These are phyloP conservation scores for Panulirus ornatus DNA, from an alignment of 1,140 invertebrate genomes.

Conservation along the genomic window DNA sequence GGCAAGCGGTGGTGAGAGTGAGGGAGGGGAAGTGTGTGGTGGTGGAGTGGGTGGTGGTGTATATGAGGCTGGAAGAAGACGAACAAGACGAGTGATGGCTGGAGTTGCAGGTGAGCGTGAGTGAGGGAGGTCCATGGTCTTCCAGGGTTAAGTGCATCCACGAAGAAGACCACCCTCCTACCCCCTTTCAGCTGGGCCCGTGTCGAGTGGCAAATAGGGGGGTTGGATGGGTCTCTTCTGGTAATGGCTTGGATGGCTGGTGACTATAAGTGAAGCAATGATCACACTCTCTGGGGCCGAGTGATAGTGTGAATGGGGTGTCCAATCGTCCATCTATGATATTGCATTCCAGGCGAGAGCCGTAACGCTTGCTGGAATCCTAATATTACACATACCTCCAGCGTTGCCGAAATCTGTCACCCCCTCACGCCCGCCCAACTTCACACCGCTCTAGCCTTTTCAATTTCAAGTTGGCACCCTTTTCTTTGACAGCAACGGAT, in stretches of 20 bases:
- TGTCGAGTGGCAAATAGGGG: too few relatives aligned
- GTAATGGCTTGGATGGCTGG: too few relatives aligned
- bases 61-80: neutral
- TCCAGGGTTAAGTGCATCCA: too few relatives aligned
- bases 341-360: constrained; percentile 64
- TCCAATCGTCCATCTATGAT: constrained; percentile 74
- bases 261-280: neutral
- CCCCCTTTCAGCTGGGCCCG: too few relatives aligned
- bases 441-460: constrained; percentile 33
- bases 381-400: constrained; percentile 71
- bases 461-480: constrained; percentile 59
- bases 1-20: neutral
- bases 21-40: neutral
- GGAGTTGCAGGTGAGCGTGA: too few relatives aligned
- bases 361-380: constrained; percentile 63
- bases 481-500: constrained; percentile 35
- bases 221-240: too few relatives aligned
- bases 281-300: constrained; percentile 33
- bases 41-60: neutral
- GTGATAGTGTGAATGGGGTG: constrained; percentile 38
- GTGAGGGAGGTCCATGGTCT: too few relatives aligned
- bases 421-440: neutral
- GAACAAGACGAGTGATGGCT: too few relatives aligned
- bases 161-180: too few relatives aligned
- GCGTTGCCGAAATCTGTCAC: constrained; percentile 44